These are phyloP conservation scores for Heliangelus exortis DNA, from an alignment of 2,797 vertebrate species.

Conservation along the genomic window DNA sequence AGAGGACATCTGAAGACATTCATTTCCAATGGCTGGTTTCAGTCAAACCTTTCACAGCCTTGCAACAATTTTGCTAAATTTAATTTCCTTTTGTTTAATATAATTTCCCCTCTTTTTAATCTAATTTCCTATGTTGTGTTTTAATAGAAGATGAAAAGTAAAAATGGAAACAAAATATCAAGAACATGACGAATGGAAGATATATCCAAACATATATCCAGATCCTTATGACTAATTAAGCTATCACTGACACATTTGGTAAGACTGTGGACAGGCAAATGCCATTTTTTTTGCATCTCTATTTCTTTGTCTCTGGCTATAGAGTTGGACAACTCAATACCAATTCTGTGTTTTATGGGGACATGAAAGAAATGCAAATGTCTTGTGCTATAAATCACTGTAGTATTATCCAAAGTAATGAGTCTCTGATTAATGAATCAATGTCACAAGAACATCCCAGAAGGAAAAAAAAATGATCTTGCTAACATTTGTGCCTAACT, in stretches of 20 bases:
- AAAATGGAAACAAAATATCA: slow-evolving; percentile 52
- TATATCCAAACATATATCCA: background rate
- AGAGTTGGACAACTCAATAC: background rate
- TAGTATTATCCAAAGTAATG: background rate
- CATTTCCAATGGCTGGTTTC: slow-evolving; percentile 61
- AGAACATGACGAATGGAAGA: background rate
- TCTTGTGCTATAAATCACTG: background rate
- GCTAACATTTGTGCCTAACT: background rate
- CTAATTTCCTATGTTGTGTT: slow-evolving; percentile 66
- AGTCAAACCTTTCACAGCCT: slow-evolving; percentile 62
- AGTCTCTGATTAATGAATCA: background rate
- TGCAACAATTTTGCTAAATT: slow-evolving; percentile 65
- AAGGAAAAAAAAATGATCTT: background rate
- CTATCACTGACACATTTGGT: background rate
- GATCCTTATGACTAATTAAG: background rate
- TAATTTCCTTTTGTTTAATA: slow-evolving; percentile 70
- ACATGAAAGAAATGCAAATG: background rate
- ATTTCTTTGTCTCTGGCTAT: background rate
- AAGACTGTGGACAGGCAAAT: background rate
- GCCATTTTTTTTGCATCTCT: background rate
- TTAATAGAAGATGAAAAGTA: slow-evolving; percentile 58
- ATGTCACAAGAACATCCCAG: background rate
- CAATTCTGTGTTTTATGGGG: background rate
- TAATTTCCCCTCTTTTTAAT: slow-evolving; percentile 60
- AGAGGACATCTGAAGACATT: slow-evolving; percentile 26